phyloP scores from a whole-genome alignment of 2,113 vertebrate species.

The Alosa alosa region DNA sequence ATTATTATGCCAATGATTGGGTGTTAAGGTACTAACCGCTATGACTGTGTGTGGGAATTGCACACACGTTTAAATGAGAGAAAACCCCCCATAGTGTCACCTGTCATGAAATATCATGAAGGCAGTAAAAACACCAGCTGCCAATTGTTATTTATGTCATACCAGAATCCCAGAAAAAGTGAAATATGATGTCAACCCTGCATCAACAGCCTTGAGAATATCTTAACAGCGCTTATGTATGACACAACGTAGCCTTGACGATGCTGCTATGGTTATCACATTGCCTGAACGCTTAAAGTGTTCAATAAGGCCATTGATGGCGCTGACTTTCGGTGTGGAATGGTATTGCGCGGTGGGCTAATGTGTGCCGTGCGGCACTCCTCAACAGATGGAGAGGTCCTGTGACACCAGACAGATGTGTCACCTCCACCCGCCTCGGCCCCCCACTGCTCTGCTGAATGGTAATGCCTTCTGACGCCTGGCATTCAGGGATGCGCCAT shows the following conservation, averaged over 20 bases:
- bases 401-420: not conserved
- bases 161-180: not conserved
- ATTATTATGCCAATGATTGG: not conserved
- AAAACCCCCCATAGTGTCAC: not conserved
- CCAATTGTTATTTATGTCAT: not conserved
- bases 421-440: not conserved
- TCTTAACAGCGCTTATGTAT: not conserved
- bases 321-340: not conserved
- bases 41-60: too few species aligned
- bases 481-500: not conserved
- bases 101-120: not conserved
- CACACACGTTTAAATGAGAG: not conserved
- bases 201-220: not conserved
- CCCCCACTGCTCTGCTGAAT: not conserved
- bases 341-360: not conserved
- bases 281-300: not conserved
- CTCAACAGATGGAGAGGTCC: not conserved
- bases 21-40: too few species aligned
- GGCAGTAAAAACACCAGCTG: not conserved
- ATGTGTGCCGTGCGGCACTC: not conserved
- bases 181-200: not conserved
- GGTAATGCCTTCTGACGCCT: not conserved
- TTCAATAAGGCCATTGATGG: not conserved
- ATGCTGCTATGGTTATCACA: not conserved
- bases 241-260: not conserved